Base-by-base conservation (phyloP, 1,140 invertebrate species). In the Neodiprion lecontei region DNA sequence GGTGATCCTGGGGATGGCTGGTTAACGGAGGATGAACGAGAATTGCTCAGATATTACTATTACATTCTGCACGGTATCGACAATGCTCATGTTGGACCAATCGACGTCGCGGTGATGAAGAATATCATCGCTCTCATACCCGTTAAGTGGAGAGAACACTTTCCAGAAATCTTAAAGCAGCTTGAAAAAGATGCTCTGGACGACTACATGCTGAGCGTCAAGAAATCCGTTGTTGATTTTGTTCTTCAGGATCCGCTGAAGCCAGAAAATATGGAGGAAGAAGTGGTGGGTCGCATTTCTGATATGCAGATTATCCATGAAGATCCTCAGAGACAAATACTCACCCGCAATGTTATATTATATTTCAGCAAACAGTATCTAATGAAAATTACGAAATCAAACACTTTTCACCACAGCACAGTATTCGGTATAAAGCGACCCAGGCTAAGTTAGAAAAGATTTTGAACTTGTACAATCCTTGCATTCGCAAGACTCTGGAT, bases 61-160 rank as follows among this genome's bases (percentile, higher is more conserved):
- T 98, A 97, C 80, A 92, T 97, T 71, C 93, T 94, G 81, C 93
- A 96, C 86, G 96, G 96, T 0, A 93, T 97, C 49, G 95, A 97
- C 82, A 96, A 96, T 53, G 92, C 93, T 72, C 93, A 96, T 84
- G 94, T 98, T 1, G 93, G 95, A 21, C 93, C 95, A 1, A 91
- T 98, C 80, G 90, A 92, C 70, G 77, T 86, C 9, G 73, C 83
- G 11, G 89, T 90, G 85, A 79, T 93, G 12, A 83, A 90, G 9
- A 89, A 90, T 76, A 91, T 93, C 69, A 83, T 90, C 21, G 80
- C 76, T 17, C 80, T 91, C 9, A 78, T 91, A 21, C 85, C 89
- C 0, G 7, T 17, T 0, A 79, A 82, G 49, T 84, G 85, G 90
- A 91, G 82, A 89, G 89, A 77, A 89, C 90, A 88, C 88, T 92